Evolutionary conservation across 2,113 vertebrate genomes (phyloP).

Genomic region (Chloropsis cyanopogon): DNA sequence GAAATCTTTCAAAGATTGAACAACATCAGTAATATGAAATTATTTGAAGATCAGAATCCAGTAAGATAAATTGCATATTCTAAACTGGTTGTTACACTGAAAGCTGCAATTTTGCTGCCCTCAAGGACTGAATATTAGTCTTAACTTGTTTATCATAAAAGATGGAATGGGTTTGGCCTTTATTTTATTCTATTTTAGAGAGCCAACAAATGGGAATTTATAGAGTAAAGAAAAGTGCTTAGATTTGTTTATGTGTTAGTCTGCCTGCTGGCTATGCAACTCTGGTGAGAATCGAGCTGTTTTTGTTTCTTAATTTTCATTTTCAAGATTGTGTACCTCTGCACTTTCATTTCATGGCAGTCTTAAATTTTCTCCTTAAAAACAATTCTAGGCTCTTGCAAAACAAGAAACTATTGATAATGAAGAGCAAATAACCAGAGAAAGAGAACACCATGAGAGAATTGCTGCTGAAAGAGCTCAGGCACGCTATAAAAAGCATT

Average conservation of each 20-base stretch:
- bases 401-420: conserved; percentile 79
- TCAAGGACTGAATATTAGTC: neutral
- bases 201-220: neutral
- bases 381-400: conserved; percentile 77
- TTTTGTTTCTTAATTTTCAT: neutral
- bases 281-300: neutral
- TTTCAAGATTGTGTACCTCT: neutral
- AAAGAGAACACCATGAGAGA: conserved; percentile 74
- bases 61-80: neutral
- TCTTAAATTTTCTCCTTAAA: neutral
- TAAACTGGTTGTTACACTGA: neutral
- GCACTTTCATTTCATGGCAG: neutral
- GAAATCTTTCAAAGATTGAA: neutral
- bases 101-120: neutral
- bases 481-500: conserved; percentile 79
- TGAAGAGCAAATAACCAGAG: conserved; percentile 76
- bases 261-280: neutral
- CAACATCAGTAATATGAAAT: neutral
- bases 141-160: neutral
- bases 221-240: neutral
- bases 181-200: neutral
- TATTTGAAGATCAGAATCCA: neutral
- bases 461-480: conserved; percentile 78
- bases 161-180: neutral
- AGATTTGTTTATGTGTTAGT: neutral